Percentiles rank a stretch among this genome's conserved stretches.
These are phyloP conservation scores for Columbina picui DNA, from an alignment of 2,113 vertebrate species.

Conservation along the genomic window DNA sequence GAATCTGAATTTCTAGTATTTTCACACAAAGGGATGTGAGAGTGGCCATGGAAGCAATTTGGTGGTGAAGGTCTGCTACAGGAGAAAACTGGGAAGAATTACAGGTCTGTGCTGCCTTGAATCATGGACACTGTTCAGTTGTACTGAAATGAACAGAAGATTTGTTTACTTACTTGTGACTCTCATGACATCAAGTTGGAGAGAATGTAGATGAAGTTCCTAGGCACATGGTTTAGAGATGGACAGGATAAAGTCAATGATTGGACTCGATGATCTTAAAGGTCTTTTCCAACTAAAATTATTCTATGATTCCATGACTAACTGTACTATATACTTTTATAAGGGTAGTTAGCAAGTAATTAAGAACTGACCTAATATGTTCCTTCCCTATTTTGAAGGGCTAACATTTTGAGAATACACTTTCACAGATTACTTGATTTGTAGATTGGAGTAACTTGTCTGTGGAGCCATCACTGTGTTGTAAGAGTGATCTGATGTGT, in stretches of 20 bases:
- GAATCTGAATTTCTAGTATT: not conserved
- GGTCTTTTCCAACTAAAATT: too few relatives aligned
- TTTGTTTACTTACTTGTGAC: not conserved
- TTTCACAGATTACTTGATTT: not conserved
- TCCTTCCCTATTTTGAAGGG: not conserved
- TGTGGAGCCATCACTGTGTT: not conserved
- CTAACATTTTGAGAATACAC: not conserved
- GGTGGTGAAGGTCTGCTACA: not conserved
- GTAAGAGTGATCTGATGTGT: not conserved
- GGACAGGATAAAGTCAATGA: too few relatives aligned
- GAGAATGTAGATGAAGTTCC: too few relatives aligned
- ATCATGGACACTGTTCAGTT: not conserved
- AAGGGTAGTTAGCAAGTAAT: not conserved
- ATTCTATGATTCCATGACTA: not conserved
- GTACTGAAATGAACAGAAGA: not conserved
- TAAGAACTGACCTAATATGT: not conserved
- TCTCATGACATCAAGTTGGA: not conserved
- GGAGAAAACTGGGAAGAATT: not conserved
- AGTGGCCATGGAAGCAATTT: not conserved
- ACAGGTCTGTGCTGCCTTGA: not conserved
- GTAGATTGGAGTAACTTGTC: not conserved
- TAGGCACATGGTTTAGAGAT: too few relatives aligned
- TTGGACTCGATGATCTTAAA: too few relatives aligned
- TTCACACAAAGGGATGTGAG: not conserved
- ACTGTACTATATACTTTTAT: not conserved